These are phyloP conservation scores for Conus betulinus DNA, from an alignment of 1,140 invertebrate genomes.

Conservation along the genomic window DNA sequence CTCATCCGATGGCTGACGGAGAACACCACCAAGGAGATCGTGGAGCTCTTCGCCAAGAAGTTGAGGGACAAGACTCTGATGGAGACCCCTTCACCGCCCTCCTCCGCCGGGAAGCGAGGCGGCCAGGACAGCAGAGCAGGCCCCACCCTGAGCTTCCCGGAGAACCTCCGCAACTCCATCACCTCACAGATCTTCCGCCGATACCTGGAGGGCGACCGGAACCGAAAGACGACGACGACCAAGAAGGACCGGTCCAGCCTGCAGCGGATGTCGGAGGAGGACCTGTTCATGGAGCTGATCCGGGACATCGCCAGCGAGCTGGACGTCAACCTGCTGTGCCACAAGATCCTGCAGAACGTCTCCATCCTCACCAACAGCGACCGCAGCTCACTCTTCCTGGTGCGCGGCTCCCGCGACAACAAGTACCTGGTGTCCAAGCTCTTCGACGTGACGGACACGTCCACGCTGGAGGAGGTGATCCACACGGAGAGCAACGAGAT, in stretches of 20 bases:
- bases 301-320: conserved; percentile 97
- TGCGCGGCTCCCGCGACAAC: conserved; percentile 80
- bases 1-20: conserved; percentile 58
- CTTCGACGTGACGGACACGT: conserved; percentile 86
- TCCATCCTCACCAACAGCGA: conserved; percentile 93
- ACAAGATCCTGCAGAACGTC: conserved; percentile 97
- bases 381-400: conserved; percentile 93
- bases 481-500: conserved; percentile 68
- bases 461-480: conserved; percentile 86
- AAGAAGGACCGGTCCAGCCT: conserved; percentile 59
- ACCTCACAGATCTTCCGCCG: conserved; percentile 68
- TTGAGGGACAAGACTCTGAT: conserved; percentile 35
- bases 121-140: background rate
- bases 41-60: conserved; percentile 40
- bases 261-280: conserved; percentile 89
- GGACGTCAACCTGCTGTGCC: conserved; percentile 93
- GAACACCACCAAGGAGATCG: conserved; percentile 52
- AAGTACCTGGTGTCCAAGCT: conserved; percentile 91
- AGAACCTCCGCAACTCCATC: conserved; percentile 61
- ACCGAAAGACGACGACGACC: conserved; percentile 36
- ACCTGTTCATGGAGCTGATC: conserved; percentile 96
- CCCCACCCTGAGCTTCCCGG: conserved; percentile 35
- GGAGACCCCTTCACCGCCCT: background rate
- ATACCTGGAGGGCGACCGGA: conserved; percentile 67
- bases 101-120: background rate